Percentiles rank a stretch among this genome's conserved stretches.
Conservation (phyloP, 1,140 invertebrate genomes). For the Leptestheria dahalacensis region DNA sequence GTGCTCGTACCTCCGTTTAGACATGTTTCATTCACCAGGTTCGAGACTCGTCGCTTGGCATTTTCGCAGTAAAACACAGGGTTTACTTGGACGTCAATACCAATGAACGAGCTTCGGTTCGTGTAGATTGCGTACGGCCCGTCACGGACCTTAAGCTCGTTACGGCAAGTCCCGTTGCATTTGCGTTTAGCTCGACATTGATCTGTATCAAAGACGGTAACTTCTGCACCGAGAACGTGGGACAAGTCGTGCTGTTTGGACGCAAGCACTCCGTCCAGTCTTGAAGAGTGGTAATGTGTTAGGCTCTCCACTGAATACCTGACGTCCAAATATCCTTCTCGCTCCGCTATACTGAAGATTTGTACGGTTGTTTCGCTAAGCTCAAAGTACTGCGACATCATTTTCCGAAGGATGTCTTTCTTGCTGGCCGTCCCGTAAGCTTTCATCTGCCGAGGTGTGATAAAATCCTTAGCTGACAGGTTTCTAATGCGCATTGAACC, state of each 20-base stretch:
- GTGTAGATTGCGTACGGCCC: slow-evolving; percentile 59
- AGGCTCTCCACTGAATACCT: neutral
- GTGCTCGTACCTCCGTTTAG: slow-evolving; percentile 48
- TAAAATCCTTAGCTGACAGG: neutral
- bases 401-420: slow-evolving; percentile 49
- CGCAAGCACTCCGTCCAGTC: neutral
- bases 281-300: neutral
- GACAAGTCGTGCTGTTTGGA: slow-evolving; percentile 33
- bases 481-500: slow-evolving; percentile 39
- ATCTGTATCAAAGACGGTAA: slow-evolving; percentile 75
- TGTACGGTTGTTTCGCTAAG: slow-evolving; percentile 67
- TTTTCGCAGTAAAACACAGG: slow-evolving; percentile 40
- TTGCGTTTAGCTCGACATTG: slow-evolving; percentile 59
- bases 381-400: slow-evolving; percentile 56
- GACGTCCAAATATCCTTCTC: slow-evolving; percentile 18
- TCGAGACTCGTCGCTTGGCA: slow-evolving; percentile 29
- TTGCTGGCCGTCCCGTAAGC: slow-evolving; percentile 39
- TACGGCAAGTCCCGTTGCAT: slow-evolving; percentile 54
- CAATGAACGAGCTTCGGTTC: slow-evolving; percentile 76
- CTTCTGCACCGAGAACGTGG: slow-evolving; percentile 46
- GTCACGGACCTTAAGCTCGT: slow-evolving; percentile 48
- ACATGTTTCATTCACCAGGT: slow-evolving; percentile 25
- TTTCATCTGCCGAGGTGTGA: neutral
- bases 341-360: slow-evolving; percentile 69
- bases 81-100: slow-evolving; percentile 60